phyloP scores from a whole-genome alignment of 1,140 invertebrate species.

The Luehdorfia chinensis region DNA sequence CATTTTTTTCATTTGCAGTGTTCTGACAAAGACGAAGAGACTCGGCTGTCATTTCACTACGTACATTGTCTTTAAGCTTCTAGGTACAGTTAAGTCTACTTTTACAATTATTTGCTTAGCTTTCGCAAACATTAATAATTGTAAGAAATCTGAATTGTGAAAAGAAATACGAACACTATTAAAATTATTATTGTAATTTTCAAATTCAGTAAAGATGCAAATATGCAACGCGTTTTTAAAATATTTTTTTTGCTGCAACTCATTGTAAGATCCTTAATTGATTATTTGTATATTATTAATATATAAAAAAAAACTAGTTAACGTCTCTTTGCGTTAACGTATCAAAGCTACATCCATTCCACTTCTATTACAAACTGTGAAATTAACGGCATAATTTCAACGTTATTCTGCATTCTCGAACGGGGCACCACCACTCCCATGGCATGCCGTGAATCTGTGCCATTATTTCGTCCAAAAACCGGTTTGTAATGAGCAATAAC shows the following conservation, averaged over 20 bases:
- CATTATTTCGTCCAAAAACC: constrained; percentile 33
- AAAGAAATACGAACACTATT: no score
- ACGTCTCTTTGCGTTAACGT: neutral
- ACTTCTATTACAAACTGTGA: neutral
- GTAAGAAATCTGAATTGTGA: neutral
- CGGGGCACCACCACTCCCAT: constrained; percentile 21
- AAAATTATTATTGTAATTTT: no score
- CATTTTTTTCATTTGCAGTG: constrained; percentile 16
- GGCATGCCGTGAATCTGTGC: constrained; percentile 20
- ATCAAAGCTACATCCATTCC: constrained; percentile 4
- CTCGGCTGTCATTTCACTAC: constrained; percentile 9
- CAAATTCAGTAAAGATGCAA: no score
- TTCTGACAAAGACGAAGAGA: constrained; percentile 17
- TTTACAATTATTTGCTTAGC: constrained; percentile 12
- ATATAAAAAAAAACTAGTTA: no score
- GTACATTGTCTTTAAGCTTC: constrained; percentile 15
- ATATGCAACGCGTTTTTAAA: no score
- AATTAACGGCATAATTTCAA: constrained; percentile 5
- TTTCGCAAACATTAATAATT: constrained; percentile 15
- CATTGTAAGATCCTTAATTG: no score
- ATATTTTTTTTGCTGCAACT: no score
- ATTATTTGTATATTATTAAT: no score
- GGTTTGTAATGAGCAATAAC: no score
- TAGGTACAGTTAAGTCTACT: constrained; percentile 7
- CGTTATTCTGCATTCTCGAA: constrained; percentile 12